Percentiles rank a stretch among this genome's conserved stretches.
Conservation (phyloP, 2,113 vertebrate species). For the Amblyopsis rosae region DNA sequence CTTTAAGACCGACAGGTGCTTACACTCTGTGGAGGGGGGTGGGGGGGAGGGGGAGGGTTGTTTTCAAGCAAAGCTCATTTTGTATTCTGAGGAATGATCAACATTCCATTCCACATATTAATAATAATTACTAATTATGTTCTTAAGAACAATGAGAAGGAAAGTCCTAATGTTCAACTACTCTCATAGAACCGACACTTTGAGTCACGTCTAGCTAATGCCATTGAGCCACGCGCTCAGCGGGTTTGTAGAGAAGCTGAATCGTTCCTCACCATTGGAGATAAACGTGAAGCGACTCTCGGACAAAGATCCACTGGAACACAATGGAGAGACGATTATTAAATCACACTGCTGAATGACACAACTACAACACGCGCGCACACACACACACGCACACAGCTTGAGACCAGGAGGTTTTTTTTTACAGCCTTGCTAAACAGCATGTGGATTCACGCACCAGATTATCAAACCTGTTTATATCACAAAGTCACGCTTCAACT, state of each 20-base stretch:
- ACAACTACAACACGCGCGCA: too few species aligned
- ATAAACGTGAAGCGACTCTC: constrained; percentile 82
- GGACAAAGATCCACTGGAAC: constrained; percentile 85
- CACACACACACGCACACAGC: too few species aligned
- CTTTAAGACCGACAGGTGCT: constrained; percentile 70
- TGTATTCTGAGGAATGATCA: neutral
- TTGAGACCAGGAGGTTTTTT: too few species aligned
- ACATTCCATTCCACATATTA: neutral
- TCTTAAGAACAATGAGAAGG: too few species aligned
- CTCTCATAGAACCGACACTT: neutral
- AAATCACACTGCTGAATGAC: constrained; percentile 25
- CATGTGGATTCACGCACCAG: too few species aligned
- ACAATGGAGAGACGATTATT: constrained; percentile 11
- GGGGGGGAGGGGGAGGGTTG: neutral
- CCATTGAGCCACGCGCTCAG: neutral
- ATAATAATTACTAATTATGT: too few species aligned
- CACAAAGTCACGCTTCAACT: too few species aligned
- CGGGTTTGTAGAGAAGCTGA: neutral
- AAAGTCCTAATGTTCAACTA: neutral
- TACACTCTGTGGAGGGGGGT: constrained; percentile 70
- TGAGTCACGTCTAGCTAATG: neutral
- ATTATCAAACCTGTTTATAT: too few species aligned
- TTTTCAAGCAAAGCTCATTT: neutral
- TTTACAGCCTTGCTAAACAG: too few species aligned
- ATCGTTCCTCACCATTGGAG: constrained; percentile 80